Evolutionary conservation across 2,888 invertebrate species (phyloP).

Genomic region (Eupithecia abbreviata): DNA sequence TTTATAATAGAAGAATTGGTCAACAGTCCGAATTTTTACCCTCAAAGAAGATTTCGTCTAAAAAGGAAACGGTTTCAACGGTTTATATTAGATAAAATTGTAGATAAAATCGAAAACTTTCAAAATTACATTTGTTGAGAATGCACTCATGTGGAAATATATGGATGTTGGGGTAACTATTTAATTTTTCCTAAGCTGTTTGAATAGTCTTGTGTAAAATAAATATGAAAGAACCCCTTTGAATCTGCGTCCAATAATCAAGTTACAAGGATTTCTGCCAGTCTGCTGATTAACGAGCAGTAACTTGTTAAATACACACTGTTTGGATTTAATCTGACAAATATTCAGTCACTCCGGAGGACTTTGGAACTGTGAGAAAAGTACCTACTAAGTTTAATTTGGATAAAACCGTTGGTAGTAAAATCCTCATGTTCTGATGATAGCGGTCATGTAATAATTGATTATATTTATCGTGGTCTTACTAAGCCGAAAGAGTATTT

Average conservation of each 20-base stretch:
- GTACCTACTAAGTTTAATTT: background rate
- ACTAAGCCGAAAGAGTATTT: too few relatives aligned
- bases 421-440: background rate
- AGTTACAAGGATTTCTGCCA: slow-evolving; percentile 36
- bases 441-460: background rate
- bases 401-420: background rate
- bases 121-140: background rate
- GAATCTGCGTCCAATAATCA: slow-evolving; percentile 30
- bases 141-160: background rate
- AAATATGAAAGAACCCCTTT: slow-evolving; percentile 15
- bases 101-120: background rate
- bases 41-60: too few relatives aligned
- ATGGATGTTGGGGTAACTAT: background rate
- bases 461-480: background rate
- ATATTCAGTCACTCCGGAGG: slow-evolving; percentile 26
- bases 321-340: slow-evolving; percentile 23
- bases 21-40: too few relatives aligned
- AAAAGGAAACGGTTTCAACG: too few relatives aligned
- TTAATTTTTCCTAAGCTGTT: background rate
- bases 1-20: too few relatives aligned
- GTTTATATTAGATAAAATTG: too few relatives aligned
- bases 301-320: slow-evolving; percentile 42
- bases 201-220: background rate
- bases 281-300: slow-evolving; percentile 38
- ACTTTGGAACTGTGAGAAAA: slow-evolving; percentile 16